phyloP scores from a whole-genome alignment of 2,113 vertebrate genomes.

The Grammomys dolichurus region DNA sequence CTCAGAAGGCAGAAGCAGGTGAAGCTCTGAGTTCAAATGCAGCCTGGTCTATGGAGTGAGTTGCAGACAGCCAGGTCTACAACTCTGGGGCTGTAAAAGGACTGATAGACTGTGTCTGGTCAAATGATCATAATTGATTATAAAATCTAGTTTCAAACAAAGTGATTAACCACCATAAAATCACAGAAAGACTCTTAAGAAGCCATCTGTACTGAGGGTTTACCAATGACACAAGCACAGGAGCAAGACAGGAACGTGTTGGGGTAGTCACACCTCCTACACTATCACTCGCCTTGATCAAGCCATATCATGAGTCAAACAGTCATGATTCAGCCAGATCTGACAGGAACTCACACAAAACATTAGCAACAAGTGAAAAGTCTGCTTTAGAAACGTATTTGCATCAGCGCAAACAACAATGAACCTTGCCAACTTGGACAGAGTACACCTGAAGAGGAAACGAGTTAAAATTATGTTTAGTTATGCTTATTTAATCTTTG shows the following conservation, averaged over 20 bases:
- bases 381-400: background rate
- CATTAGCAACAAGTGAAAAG: background rate
- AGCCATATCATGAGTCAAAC: background rate
- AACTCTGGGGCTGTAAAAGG: background rate
- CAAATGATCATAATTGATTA: background rate
- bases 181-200: background rate
- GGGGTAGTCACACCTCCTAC: background rate
- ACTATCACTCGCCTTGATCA: background rate
- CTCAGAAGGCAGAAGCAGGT: background rate
- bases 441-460: background rate
- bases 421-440: background rate
- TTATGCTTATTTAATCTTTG: background rate
- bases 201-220: background rate
- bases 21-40: background rate
- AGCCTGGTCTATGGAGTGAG: background rate
- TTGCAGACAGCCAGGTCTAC: background rate
- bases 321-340: background rate
- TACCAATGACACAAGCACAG: fast-evolving
- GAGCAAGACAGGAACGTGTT: background rate
- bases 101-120: background rate
- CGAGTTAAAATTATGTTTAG: conserved; percentile 19
- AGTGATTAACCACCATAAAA: background rate
- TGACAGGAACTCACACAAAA: background rate
- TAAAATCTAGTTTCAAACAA: conserved; percentile 10
- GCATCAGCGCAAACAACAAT: background rate